phyloP scores from a whole-genome alignment of 2,113 vertebrate species.

The Osmerus mordax region DNA sequence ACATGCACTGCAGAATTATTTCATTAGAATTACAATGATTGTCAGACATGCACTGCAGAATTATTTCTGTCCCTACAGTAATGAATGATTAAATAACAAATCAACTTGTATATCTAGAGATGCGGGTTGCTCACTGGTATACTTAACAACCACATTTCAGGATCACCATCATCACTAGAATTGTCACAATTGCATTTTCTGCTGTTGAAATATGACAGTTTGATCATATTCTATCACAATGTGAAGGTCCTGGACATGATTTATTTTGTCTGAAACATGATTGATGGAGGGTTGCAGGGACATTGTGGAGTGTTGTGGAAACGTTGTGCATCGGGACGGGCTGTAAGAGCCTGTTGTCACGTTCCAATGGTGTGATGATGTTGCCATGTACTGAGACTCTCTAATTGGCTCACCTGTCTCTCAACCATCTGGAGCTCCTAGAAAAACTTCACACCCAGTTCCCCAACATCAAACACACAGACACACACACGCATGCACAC shows the following conservation, averaged over 20 bases:
- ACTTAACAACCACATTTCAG: no score
- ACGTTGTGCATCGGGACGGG: neutral
- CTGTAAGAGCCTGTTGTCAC: constrained; percentile 27
- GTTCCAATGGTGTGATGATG: constrained; percentile 62
- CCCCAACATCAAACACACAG: constrained; percentile 27
- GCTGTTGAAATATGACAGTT: no score
- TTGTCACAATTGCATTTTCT: no score
- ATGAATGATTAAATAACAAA: constrained; percentile 53
- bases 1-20: neutral
- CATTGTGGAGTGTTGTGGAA: constrained; percentile 18
- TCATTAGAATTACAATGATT: no score
- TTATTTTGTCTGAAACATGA: neutral
- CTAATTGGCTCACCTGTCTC: constrained; percentile 76
- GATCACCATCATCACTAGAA: no score
- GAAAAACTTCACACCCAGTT: constrained; percentile 56
- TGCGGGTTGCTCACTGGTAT: no score
- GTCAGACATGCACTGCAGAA: neutral
- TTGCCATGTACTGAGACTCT: constrained; percentile 63
- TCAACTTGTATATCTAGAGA: constrained; percentile 43
- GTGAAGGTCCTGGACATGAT: neutral
- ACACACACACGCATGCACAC: constrained; percentile 12
- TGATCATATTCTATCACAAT: neutral
- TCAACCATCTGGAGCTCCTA: constrained; percentile 72
- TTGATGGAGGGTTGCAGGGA: neutral
- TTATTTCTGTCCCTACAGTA: constrained; percentile 18